Percentiles rank a stretch among this genome's conserved stretches.
These are phyloP conservation scores for Ariopsis seemanni DNA, from an alignment of 2,113 vertebrate species.

Conservation along the genomic window DNA sequence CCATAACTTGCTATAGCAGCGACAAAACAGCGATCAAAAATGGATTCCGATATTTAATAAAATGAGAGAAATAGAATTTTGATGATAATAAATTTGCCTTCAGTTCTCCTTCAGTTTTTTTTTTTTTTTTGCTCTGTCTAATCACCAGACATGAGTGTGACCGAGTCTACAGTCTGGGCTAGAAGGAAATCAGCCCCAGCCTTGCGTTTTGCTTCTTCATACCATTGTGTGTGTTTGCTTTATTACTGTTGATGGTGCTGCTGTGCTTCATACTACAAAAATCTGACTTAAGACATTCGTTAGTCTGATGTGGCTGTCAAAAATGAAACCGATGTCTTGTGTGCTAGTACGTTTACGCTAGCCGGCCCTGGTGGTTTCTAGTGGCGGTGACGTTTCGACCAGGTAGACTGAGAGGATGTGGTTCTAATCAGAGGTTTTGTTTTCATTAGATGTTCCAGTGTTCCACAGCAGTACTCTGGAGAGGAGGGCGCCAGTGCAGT, in stretches of 20 bases:
- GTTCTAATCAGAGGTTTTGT: neutral
- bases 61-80: too few species aligned
- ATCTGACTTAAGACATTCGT: neutral
- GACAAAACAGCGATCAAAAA: too few species aligned
- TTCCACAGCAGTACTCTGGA: conserved; percentile 76
- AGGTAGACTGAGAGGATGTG: neutral
- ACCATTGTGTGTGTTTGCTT: neutral
- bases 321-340: neutral
- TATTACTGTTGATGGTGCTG: neutral
- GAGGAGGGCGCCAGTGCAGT: conserved; percentile 64
- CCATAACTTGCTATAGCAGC: too few species aligned
- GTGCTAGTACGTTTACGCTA: neutral
- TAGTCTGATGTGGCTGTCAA: neutral
- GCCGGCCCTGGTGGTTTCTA: neutral
- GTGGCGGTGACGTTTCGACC: neutral
- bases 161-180: neutral
- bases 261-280: too few species aligned
- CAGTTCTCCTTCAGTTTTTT: too few species aligned
- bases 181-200: neutral
- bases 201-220: neutral
- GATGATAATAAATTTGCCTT: too few species aligned
- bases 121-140: neutral
- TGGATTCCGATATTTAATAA: too few species aligned
- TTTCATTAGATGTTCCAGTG: conserved; percentile 66
- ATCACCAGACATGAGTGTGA: too few species aligned